These are phyloP conservation scores for Megalurothrips usitatus DNA, from an alignment of 2,888 invertebrate species.

Conservation along the genomic window DNA sequence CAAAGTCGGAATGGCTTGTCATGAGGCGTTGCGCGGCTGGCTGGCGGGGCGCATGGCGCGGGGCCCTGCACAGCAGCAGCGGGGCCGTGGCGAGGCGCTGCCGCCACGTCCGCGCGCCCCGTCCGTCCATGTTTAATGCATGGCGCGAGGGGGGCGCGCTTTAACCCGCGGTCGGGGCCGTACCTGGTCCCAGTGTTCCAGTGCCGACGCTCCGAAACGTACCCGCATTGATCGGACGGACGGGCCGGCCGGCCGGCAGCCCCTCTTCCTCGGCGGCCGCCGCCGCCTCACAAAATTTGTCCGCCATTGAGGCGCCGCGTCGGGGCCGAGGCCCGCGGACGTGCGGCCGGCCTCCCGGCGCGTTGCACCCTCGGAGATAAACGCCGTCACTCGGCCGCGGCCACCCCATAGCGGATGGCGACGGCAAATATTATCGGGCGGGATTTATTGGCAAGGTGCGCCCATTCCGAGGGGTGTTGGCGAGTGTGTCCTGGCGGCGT, in stretches of 20 bases:
- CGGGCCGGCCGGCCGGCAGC: background rate
- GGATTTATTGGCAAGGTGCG: conserved; percentile 18
- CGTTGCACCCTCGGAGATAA: conserved; percentile 5
- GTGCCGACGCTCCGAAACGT: background rate
- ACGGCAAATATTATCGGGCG: background rate
- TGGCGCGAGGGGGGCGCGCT: background rate
- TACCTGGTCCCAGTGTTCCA: background rate
- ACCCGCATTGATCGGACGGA: background rate
- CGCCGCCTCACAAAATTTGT: background rate
- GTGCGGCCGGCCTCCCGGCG: no score
- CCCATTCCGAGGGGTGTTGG: background rate
- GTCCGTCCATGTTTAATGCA: background rate
- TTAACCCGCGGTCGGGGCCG: background rate
- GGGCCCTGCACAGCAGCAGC: background rate
- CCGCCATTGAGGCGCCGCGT: background rate
- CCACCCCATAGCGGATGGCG: no score
- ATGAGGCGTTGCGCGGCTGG: background rate
- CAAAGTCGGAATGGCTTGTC: background rate
- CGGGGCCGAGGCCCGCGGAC: background rate
- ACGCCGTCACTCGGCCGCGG: background rate
- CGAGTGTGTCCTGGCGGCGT: background rate
- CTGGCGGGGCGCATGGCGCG: background rate
- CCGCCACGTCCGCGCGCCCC: background rate
- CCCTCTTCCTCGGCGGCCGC: background rate
- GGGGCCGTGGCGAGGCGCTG: no score